Evolutionary conservation across 2,113 vertebrate genomes (phyloP), one percentile per base, ranked within the genome.

Genomic region (Peromyscus maniculatus): DNA sequence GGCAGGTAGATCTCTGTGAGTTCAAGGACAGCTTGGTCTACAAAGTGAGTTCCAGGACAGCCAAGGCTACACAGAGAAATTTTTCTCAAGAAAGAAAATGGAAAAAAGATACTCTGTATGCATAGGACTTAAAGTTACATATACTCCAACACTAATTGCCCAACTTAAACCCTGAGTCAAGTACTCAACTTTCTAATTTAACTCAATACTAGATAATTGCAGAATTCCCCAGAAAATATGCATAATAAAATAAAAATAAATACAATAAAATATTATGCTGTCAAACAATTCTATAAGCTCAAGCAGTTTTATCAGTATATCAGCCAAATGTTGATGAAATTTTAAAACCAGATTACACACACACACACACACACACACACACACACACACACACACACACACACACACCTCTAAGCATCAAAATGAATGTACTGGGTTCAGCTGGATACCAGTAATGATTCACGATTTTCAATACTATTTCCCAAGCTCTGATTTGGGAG

Each of bases 111-210:
- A 74, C 67, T 66, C 36, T 49, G 89, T 69, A 87, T 52, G 92
- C 39, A 86, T 0, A 72, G 22, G 39, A 90, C 93, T 95, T 94
- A 79, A 97, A 94, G 83, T 6, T 26, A n/a, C 13, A 39, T 28
- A 21, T 31, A 71, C 59, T 15, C 11, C 55, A 49, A 79, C 28
- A 83, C 22, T 69, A 62, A 78, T 28, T 33, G 22, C 79, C 66
- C 69, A 87, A 11, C 87, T 79, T 94, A 71, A 96, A 93, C 1
- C 10, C 26, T 69, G 36, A 94, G 83, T 67, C 31, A 91, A 57
- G 64, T 31, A 66, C 39, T 28, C 69, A 89, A 52, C 33, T 96
- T 95, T 78, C 72, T 91, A 84, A 88, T 77, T 91, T 46, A 97
- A 72, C 10, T 84, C 78, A 57, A 39, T 15, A 79, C 86, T 96